Conservation (phyloP, 64 coral and sea anemone species). For the Dendronephthya gigantea region DNA sequence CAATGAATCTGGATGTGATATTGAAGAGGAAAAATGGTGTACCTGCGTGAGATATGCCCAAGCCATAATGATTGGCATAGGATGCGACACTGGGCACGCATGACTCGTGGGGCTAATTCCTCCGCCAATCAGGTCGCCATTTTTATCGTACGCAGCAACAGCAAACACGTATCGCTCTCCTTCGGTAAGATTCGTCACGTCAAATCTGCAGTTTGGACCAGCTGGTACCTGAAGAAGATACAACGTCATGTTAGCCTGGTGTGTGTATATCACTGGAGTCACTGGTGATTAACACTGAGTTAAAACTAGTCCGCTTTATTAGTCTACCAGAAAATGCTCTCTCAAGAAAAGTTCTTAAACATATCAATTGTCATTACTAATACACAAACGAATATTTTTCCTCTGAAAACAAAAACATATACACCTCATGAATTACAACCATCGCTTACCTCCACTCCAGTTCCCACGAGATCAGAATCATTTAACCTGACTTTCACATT, state of each 20-base stretch:
- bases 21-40: conserved; percentile 4
- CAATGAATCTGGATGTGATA: too few relatives aligned
- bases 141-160: conserved; percentile 65
- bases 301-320: too few relatives aligned
- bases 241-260: not conserved
- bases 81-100: conserved; percentile 54
- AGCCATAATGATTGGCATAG: conserved; percentile 69
- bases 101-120: conserved; percentile 61
- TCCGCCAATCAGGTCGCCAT: conserved; percentile 65
- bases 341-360: too few relatives aligned
- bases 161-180: conserved; percentile 85
- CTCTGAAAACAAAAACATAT: too few relatives aligned
- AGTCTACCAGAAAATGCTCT: too few relatives aligned
- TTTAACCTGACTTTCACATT: conserved; percentile 91
- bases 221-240: conserved; percentile 55
- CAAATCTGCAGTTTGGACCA: conserved; percentile 45
- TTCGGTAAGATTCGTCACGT: conserved; percentile 51
- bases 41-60: conserved; percentile 95
- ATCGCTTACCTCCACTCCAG: conserved; percentile 75
- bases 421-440: too few relatives aligned
- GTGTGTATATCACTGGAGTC: too few relatives aligned
- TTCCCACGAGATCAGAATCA: conserved; percentile 79
- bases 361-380: too few relatives aligned
- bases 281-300: too few relatives aligned
- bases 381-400: too few relatives aligned